Evolutionary conservation across 2,888 invertebrate genomes (phyloP).

Genomic region (Drosophila atripex): DNA sequence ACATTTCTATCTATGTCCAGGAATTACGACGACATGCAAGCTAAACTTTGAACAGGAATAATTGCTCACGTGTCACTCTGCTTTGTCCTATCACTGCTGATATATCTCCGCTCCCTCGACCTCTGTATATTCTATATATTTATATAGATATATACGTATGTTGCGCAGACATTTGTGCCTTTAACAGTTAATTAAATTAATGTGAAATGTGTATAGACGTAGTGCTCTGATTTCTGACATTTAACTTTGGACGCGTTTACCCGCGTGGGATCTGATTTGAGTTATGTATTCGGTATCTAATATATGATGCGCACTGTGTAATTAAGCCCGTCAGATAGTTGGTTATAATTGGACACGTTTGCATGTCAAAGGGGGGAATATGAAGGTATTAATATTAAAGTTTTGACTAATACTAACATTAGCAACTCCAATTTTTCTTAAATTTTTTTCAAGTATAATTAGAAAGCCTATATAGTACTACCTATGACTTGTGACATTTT

Average conservation of each 20-base stretch:
- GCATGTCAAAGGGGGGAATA: not conserved
- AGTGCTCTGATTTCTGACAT: conserved; percentile 52
- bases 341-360: not conserved
- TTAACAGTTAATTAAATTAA: conserved; percentile 73
- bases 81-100: conserved; percentile 21
- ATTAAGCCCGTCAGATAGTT: not conserved
- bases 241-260: conserved; percentile 40
- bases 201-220: conserved; percentile 48
- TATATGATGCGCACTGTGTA: not conserved
- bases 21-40: conserved; percentile 64
- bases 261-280: conserved; percentile 26
- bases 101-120: conserved; percentile 4
- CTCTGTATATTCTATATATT: conserved; percentile 1
- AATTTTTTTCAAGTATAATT: not conserved
- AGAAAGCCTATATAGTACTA: not conserved
- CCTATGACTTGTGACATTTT: not conserved
- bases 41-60: conserved; percentile 51
- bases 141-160: conserved; percentile 10
- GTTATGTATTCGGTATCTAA: not conserved
- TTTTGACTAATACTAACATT: no score
- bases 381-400: no score
- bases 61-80: conserved; percentile 53
- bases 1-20: conserved; percentile 52
- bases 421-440: no score
- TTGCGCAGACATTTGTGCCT: conserved; percentile 11